Evolutionary conservation across 2,888 invertebrate genomes (phyloP).

Genomic region (Euclidia mi): DNA sequence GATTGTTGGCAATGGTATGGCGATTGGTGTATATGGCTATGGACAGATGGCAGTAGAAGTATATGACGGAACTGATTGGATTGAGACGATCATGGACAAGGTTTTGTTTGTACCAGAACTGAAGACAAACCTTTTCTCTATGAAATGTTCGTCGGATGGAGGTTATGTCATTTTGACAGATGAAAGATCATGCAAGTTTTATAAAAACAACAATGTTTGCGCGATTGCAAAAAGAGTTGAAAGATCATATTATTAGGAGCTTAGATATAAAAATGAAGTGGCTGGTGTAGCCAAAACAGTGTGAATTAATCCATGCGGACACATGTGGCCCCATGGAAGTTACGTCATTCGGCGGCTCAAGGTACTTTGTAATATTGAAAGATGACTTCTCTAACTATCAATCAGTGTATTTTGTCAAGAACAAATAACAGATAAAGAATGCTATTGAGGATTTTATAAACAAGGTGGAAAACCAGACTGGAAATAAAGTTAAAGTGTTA

Average conservation of each 20-base stretch:
- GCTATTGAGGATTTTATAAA: slow-evolving; percentile 2
- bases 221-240: slow-evolving; percentile 43
- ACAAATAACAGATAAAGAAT: slow-evolving; percentile 1
- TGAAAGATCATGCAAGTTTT: slow-evolving; percentile 37
- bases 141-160: slow-evolving; percentile 31
- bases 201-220: slow-evolving; percentile 28
- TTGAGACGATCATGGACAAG: slow-evolving; percentile 46
- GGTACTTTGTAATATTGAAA: slow-evolving; percentile 16
- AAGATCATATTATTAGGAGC: slow-evolving; percentile 33
- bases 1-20: slow-evolving; percentile 40
- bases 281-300: slow-evolving; percentile 12
- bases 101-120: slow-evolving; percentile 48
- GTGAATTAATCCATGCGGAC: slow-evolving; percentile 45
- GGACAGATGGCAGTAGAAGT: slow-evolving; percentile 46
- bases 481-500: slow-evolving; percentile 3
- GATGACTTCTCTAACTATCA: slow-evolving; percentile 11
- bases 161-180: slow-evolving; percentile 50
- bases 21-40: slow-evolving; percentile 31
- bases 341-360: slow-evolving; percentile 12
- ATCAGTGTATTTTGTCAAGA: slow-evolving; percentile 10
- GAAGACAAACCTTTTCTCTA: slow-evolving; percentile 46
- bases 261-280: slow-evolving; percentile 30
- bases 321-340: slow-evolving; percentile 20
- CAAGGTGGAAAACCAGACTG: background rate
- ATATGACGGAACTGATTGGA: slow-evolving; percentile 38